These are phyloP conservation scores for Myanophis thanlyinensis DNA, from an alignment of 2,113 vertebrate species.

Conservation along the genomic window DNA sequence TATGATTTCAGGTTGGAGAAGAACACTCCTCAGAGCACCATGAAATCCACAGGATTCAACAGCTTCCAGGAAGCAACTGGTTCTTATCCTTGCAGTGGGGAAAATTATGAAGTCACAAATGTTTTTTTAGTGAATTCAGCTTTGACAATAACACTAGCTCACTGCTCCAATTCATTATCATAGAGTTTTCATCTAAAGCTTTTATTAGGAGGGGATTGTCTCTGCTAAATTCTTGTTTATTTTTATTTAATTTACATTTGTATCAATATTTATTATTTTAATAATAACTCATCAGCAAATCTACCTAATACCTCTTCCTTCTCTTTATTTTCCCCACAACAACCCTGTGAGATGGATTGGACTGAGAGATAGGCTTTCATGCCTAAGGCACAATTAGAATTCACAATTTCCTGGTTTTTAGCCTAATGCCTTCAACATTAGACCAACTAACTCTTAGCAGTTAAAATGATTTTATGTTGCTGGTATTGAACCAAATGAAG, in stretches of 20 bases:
- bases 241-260: not conserved
- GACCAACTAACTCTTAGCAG: not conserved
- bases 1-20: not conserved
- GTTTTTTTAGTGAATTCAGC: not conserved
- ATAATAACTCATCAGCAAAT: not conserved
- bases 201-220: not conserved
- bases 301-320: not conserved
- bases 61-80: not conserved
- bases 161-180: not conserved
- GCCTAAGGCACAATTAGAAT: not conserved
- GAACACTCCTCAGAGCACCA: not conserved
- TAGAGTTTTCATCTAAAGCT: not conserved
- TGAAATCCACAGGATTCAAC: not conserved
- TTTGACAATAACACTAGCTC: not conserved
- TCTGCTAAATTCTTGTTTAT: not conserved
- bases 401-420: not conserved
- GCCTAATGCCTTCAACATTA: not conserved
- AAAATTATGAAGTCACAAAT: not conserved
- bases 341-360: not conserved
- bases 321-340: not conserved
- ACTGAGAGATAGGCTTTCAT: not conserved
- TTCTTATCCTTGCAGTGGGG: not conserved
- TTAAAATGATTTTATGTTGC: not conserved
- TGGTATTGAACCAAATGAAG: not conserved
- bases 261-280: not conserved